Conservation (phyloP, 1,140 invertebrate genomes). For the Oncopeltus fasciatus region DNA sequence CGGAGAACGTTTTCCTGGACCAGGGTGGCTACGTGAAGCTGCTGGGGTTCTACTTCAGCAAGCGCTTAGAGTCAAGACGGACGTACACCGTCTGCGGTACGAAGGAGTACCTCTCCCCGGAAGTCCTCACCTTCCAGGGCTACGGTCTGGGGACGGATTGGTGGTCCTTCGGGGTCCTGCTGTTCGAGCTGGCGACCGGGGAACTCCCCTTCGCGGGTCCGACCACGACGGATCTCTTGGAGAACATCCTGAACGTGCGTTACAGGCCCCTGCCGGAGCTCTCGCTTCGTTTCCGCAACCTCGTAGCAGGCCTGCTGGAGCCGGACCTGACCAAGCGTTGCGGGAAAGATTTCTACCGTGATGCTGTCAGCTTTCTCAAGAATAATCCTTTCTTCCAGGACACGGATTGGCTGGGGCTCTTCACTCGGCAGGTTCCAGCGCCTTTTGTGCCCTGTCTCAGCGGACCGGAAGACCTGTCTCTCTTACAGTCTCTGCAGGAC, state of each 20-base stretch:
- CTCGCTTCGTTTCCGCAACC: neutral
- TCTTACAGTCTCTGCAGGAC: too few species aligned
- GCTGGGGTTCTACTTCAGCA: constrained; percentile 18
- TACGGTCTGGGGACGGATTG: constrained; percentile 94
- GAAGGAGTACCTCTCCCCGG: constrained; percentile 88
- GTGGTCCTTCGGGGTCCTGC: constrained; percentile 85
- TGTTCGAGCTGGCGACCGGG: constrained; percentile 73
- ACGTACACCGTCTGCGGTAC: constrained; percentile 94
- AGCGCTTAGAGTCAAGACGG: constrained; percentile 9
- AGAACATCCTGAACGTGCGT: neutral
- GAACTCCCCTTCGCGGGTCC: constrained; percentile 69
- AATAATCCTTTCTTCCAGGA: too few species aligned
- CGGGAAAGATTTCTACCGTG: neutral
- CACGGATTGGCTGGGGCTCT: too few species aligned
- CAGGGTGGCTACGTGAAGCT: constrained; percentile 50
- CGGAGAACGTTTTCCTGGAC: constrained; percentile 86
- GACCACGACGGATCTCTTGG: constrained; percentile 30
- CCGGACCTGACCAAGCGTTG: neutral
- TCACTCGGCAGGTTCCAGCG: too few species aligned
- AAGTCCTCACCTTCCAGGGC: constrained; percentile 86
- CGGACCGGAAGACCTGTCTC: too few species aligned
- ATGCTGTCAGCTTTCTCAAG: too few species aligned
- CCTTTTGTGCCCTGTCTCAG: too few species aligned
- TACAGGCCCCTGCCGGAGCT: neutral
- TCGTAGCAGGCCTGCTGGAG: neutral